Conservation (phyloP, 2,888 invertebrate genomes). For the Syritta pipiens region DNA sequence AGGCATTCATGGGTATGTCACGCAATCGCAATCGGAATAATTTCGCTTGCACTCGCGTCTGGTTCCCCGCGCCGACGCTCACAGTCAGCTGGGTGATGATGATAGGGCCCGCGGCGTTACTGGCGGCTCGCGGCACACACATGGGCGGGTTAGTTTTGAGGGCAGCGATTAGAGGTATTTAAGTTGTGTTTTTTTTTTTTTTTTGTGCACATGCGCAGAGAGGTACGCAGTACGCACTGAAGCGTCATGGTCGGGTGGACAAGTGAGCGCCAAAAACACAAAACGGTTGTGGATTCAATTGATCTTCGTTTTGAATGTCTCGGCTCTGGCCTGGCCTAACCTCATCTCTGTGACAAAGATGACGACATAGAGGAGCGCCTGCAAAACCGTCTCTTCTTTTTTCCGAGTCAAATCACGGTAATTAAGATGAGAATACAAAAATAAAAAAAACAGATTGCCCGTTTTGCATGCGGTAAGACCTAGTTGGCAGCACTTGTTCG, state of each 20-base stretch:
- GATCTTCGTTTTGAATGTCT: conserved; percentile 10
- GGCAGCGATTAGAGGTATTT: conserved; percentile 57
- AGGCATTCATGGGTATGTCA: conserved; percentile 65
- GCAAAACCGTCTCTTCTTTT: background rate
- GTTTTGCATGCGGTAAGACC: background rate
- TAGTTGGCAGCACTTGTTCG: conserved; percentile 20
- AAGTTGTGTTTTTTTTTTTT: conserved; percentile 19
- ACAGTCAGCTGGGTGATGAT: conserved; percentile 42
- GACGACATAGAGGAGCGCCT: too few species aligned
- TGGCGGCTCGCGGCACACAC: conserved; percentile 1
- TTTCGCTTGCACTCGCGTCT: conserved; percentile 22
- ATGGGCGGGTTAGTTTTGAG: conserved; percentile 24
- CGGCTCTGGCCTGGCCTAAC: background rate
- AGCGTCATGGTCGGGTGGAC: conserved; percentile 48
- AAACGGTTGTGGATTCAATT: conserved; percentile 24
- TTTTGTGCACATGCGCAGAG: conserved; percentile 21
- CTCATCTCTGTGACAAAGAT: conserved; percentile 7
- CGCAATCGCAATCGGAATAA: conserved; percentile 66
- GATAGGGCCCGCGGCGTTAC: conserved; percentile 36
- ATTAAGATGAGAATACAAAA: conserved; percentile 20
- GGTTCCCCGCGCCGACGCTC: conserved; percentile 16
- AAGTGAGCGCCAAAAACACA: conserved; percentile 41
- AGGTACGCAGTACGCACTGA: conserved; percentile 22
- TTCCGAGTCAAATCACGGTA: conserved; percentile 4
- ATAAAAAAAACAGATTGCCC: background rate